These are phyloP conservation scores for Amblyopsis hoosieri DNA, from an alignment of 2,797 vertebrate species.

Conservation along the genomic window DNA sequence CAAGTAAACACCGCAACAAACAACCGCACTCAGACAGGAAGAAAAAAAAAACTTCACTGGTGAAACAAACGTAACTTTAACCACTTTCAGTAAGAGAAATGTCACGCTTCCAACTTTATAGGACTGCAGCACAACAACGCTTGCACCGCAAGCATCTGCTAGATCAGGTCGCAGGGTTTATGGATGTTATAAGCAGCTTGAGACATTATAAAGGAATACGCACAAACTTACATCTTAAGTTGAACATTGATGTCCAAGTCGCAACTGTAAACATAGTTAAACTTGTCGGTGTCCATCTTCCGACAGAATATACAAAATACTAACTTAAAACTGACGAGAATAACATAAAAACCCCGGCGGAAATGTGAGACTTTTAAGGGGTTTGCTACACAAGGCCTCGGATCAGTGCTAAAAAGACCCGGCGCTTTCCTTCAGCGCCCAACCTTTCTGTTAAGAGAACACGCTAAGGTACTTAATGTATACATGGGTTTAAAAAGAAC, in stretches of 20 bases:
- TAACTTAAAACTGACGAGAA: conserved; percentile 26
- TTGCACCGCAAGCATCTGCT: too few species aligned
- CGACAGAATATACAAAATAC: conserved; percentile 41
- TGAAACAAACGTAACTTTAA: too few species aligned
- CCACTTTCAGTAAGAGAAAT: too few species aligned
- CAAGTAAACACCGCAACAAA: neutral
- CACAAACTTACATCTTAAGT: conserved; percentile 91
- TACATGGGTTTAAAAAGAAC: neutral
- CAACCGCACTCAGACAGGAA: too few species aligned
- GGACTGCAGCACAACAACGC: neutral
- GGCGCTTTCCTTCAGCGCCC: neutral
- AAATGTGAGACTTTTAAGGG: conserved; percentile 32
- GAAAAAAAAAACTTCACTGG: too few species aligned
- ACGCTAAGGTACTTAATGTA: neutral
- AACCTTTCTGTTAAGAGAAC: neutral
- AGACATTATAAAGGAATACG: neutral
- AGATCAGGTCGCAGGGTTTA: too few species aligned
- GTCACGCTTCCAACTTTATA: too few species aligned
- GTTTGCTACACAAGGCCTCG: conserved; percentile 64
- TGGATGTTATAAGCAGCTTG: neutral
- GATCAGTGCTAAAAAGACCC: conserved; percentile 23
- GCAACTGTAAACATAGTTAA: conserved; percentile 94
- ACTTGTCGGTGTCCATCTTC: conserved; percentile 89
- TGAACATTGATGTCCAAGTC: conserved; percentile 97
- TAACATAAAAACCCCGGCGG: conserved; percentile 60